Evolutionary conservation across 2,888 invertebrate species (phyloP).

Genomic region (Cryptocephalus primarius): DNA sequence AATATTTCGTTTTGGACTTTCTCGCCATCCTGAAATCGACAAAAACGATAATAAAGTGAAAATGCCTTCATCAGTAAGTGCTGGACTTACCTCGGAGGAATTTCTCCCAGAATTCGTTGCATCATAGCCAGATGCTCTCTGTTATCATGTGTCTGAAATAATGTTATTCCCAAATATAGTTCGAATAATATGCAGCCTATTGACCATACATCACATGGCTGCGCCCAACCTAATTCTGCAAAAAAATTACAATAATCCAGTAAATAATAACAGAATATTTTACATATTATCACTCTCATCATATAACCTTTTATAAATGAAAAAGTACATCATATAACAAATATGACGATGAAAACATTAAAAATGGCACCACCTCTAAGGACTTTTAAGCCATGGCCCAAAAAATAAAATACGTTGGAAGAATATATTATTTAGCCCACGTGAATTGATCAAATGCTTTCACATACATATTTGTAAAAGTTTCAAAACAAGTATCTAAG

Average conservation of each 20-base stretch:
- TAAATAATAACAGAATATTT: too few relatives aligned
- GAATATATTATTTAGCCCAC: too few relatives aligned
- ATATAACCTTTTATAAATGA: too few relatives aligned
- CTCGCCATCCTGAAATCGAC: constrained; percentile 67
- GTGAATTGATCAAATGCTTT: too few relatives aligned
- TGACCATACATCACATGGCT: constrained; percentile 99
- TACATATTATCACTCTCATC: too few relatives aligned
- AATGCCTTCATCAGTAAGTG: not conserved
- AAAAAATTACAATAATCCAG: constrained; percentile 15
- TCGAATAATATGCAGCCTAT: constrained; percentile 99
- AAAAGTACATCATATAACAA: too few relatives aligned
- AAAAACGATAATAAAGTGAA: constrained; percentile 2
- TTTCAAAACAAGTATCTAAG: constrained; percentile 13
- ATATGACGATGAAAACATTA: too few relatives aligned
- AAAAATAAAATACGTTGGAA: too few relatives aligned
- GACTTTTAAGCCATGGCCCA: too few relatives aligned
- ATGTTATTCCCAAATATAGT: constrained; percentile 92
- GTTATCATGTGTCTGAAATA: constrained; percentile 99
- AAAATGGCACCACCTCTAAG: too few relatives aligned
- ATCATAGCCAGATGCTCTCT: constrained; percentile 99
- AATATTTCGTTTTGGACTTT: constrained; percentile 94
- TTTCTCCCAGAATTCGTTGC: constrained; percentile 94
- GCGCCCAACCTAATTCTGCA: constrained; percentile 97
- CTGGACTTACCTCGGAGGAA: constrained; percentile 79
- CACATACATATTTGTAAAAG: too few relatives aligned